Conservation (phyloP, 2,797 vertebrate species). For the Gymnodraco acuticeps region DNA sequence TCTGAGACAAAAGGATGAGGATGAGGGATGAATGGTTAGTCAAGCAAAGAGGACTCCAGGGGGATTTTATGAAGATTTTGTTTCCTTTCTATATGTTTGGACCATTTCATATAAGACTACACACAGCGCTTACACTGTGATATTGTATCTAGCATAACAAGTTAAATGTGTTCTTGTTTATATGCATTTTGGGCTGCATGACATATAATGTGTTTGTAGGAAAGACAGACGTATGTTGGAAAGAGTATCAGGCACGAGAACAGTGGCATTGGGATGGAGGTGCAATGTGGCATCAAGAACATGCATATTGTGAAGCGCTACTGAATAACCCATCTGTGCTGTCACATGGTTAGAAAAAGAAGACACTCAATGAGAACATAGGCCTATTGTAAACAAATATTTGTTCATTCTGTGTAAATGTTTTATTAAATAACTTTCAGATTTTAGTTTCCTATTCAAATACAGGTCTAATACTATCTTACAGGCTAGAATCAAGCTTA, state of each 20-base stretch:
- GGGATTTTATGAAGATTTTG: slow-evolving; percentile 55
- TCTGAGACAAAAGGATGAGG: slow-evolving; percentile 96
- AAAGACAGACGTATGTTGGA: slow-evolving; percentile 51
- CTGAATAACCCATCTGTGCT: slow-evolving; percentile 62
- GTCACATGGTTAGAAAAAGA: slow-evolving; percentile 25
- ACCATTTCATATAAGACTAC: slow-evolving; percentile 57
- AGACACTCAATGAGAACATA: slow-evolving; percentile 33
- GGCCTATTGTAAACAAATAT: slow-evolving; percentile 59
- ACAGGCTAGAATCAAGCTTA: neutral
- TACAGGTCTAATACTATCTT: no score
- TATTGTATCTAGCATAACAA: slow-evolving; percentile 54
- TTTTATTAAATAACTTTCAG: neutral
- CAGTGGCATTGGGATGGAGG: slow-evolving; percentile 65
- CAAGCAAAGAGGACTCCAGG: slow-evolving; percentile 75
- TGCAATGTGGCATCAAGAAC: slow-evolving; percentile 66
- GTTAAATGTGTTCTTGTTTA: slow-evolving; percentile 44
- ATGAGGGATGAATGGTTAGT: slow-evolving; percentile 87
- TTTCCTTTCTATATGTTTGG: slow-evolving; percentile 52
- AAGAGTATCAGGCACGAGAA: slow-evolving; percentile 62
- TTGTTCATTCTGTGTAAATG: slow-evolving; percentile 16
- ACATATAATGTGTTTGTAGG: slow-evolving; percentile 64
- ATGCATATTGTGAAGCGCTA: slow-evolving; percentile 66
- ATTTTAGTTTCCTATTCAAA: neutral
- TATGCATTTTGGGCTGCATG: slow-evolving; percentile 63
- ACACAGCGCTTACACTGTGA: slow-evolving; percentile 72